Conservation (phyloP, 2,888 invertebrate species). For the Phoronis australis region DNA sequence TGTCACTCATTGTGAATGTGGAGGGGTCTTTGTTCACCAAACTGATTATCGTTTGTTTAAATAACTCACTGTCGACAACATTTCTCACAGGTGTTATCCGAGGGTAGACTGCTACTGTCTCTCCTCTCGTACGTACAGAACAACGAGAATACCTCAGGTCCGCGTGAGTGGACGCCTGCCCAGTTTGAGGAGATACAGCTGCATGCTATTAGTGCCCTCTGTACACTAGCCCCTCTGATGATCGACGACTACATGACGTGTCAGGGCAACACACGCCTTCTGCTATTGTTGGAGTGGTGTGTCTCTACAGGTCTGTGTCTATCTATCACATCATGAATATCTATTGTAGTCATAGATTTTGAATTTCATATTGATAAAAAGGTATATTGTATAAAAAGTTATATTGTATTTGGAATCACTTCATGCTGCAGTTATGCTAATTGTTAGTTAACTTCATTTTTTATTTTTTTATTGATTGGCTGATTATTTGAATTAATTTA, state of each 20-base stretch:
- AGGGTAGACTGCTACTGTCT: conserved; percentile 46
- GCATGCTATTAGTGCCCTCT: conserved; percentile 46
- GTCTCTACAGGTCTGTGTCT: conserved; percentile 36
- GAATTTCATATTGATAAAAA: not conserved
- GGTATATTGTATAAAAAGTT: not conserved
- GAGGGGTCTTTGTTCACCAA: too few species aligned
- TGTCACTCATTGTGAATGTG: too few species aligned
- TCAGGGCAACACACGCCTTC: conserved; percentile 48
- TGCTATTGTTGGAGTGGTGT: conserved; percentile 52
- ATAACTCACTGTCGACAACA: too few species aligned
- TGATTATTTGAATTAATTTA: too few species aligned
- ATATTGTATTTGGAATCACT: too few species aligned
- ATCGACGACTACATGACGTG: conserved; percentile 50
- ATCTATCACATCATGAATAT: too few species aligned
- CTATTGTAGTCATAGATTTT: not conserved
- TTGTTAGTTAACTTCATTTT: too few species aligned
- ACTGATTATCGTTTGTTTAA: too few species aligned
- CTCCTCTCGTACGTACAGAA: conserved; percentile 48
- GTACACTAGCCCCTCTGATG: conserved; percentile 46
- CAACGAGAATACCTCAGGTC: conserved; percentile 36
- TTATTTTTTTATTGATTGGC: too few species aligned
- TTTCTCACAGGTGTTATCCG: conserved; percentile 38
- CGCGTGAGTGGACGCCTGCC: conserved; percentile 45
- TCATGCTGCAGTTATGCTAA: too few species aligned
- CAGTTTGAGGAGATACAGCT: conserved; percentile 53